phyloP scores from a whole-genome alignment of 2,888 invertebrate genomes.

The Himalopsyche japonica region DNA sequence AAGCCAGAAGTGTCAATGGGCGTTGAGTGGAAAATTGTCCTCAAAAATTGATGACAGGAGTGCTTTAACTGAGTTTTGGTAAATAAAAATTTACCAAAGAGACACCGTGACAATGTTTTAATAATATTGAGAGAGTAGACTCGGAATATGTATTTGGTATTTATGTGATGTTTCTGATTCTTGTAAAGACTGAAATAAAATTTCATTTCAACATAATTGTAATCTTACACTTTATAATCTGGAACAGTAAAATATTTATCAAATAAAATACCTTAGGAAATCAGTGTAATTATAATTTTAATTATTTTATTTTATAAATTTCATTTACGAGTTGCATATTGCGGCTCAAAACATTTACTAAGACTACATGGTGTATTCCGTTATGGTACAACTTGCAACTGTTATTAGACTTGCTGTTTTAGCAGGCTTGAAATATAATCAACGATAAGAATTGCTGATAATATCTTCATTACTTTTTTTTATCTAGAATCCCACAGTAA shows the following conservation, averaged over 20 bases:
- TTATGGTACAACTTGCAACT: no score
- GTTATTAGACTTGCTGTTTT: no score
- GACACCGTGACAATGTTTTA: neutral
- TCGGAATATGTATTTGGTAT: neutral
- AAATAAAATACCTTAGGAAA: neutral
- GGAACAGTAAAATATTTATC: neutral
- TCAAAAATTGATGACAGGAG: constrained; percentile 39
- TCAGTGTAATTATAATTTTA: neutral
- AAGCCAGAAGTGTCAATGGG: constrained; percentile 86
- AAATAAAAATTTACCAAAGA: neutral
- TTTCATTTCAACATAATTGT: neutral
- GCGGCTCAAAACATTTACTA: no score
- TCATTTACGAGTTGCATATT: no score
- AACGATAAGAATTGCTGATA: no score
- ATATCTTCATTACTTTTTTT: no score
- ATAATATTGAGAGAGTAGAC: neutral
- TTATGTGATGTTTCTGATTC: neutral
- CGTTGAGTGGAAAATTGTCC: constrained; percentile 73
- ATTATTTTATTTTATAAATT: neutral
- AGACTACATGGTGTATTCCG: no score
- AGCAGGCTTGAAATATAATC: no score
- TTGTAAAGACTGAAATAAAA: neutral
- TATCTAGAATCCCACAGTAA: no score
- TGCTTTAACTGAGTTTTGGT: neutral
- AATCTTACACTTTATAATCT: neutral